These are phyloP conservation scores for Prietella phreatophila DNA, from an alignment of 2,113 vertebrate species.

Conservation along the genomic window DNA sequence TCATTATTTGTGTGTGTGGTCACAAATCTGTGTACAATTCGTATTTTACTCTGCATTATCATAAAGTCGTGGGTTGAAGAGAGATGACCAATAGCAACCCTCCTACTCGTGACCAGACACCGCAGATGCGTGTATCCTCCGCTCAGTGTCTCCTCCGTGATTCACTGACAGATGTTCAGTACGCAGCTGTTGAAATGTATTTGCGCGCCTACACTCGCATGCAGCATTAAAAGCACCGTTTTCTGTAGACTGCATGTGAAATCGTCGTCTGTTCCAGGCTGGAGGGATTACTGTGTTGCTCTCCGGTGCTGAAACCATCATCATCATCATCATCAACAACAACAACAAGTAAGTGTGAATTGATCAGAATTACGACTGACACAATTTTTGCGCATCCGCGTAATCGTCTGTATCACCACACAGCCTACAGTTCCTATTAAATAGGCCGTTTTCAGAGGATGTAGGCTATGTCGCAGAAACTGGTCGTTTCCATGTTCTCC, in stretches of 20 bases:
- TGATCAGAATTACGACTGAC: neutral
- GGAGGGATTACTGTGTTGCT: neutral
- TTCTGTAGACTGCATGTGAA: neutral
- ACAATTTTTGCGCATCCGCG: neutral
- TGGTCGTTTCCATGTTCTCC: conserved; percentile 2
- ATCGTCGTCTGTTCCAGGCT: neutral
- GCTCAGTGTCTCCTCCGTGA: too few species aligned
- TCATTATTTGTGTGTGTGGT: neutral
- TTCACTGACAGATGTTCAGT: neutral
- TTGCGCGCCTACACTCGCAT: neutral
- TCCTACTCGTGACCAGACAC: conserved; percentile 67
- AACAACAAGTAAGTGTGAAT: conserved; percentile 17
- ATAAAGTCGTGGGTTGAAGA: conserved; percentile 17
- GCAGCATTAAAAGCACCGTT: neutral
- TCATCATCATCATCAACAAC: neutral
- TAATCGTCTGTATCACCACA: too few species aligned
- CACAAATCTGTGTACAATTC: neutral
- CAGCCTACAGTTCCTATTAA: neutral
- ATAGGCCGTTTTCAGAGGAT: neutral
- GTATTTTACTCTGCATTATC: neutral
- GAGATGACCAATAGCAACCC: conserved; percentile 59
- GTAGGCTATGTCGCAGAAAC: conserved; percentile 1
- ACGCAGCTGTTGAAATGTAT: neutral
- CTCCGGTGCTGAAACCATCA: neutral
- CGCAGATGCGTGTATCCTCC: conserved; percentile 67